Evolutionary conservation across 92 coral and sea anemone species (phyloP).

Genomic region (Siderastrea radians): DNA sequence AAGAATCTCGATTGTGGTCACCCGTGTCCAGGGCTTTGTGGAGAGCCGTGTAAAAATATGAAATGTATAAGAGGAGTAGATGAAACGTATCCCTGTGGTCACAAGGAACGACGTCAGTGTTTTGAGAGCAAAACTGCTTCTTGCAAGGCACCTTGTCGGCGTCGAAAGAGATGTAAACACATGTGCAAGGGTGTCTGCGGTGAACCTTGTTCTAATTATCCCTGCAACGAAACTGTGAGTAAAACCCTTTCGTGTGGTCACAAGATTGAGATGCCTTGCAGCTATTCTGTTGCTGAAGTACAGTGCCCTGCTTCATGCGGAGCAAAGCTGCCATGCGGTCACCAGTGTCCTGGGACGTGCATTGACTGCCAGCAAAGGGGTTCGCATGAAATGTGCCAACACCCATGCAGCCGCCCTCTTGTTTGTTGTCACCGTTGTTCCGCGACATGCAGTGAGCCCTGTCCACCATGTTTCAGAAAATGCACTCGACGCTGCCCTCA

Average conservation of each 20-base stretch:
- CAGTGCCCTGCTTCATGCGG: constrained; percentile 66
- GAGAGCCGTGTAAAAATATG: constrained; percentile 74
- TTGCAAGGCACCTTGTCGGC: constrained; percentile 54
- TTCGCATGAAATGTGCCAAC: constrained; percentile 61
- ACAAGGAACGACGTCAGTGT: constrained; percentile 45
- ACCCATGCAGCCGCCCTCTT: constrained; percentile 68
- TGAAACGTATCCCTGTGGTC: constrained; percentile 49
- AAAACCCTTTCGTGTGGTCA: constrained; percentile 73
- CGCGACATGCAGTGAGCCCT: constrained; percentile 71
- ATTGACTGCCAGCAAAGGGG: constrained; percentile 50
- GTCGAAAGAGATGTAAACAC: constrained; percentile 58
- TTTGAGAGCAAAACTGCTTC: constrained; percentile 12
- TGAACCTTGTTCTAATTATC: constrained; percentile 38
- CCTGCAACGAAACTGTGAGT: constrained; percentile 33
- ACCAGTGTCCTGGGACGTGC: constrained; percentile 74
- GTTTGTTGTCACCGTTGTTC: constrained; percentile 82
- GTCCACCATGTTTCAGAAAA: constrained; percentile 78
- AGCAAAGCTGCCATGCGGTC: constrained; percentile 72
- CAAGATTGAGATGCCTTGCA: constrained; percentile 36
- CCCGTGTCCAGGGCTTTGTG: constrained; percentile 79
- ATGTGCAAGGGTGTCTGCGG: constrained; percentile 68
- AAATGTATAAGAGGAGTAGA: constrained; percentile 55
- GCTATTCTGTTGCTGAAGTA: constrained; percentile 14
- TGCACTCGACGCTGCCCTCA: constrained; percentile 76
- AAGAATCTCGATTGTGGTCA: constrained; percentile 69